Evolutionary conservation across 2,888 invertebrate genomes (phyloP).

Genomic region (Hymenopus coronatus): DNA sequence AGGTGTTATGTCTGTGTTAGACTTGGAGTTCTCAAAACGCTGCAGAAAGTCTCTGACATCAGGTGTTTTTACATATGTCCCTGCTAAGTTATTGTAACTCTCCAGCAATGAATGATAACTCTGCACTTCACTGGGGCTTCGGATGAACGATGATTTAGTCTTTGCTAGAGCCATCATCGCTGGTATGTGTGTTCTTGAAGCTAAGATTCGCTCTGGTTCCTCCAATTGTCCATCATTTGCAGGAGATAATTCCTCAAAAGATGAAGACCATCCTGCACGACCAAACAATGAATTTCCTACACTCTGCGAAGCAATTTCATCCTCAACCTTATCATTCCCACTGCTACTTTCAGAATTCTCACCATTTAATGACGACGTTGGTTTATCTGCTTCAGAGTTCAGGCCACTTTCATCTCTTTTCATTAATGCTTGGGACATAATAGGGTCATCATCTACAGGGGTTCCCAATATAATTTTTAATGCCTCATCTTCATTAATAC

Average conservation of each 20-base stretch:
- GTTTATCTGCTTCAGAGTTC: constrained; percentile 14
- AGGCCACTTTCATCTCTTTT: constrained; percentile 11
- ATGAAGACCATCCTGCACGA: constrained; percentile 64
- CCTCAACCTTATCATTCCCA: constrained; percentile 7
- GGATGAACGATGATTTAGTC: constrained; percentile 19
- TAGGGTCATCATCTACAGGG: constrained; percentile 44
- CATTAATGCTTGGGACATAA: neutral
- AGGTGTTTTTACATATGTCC: constrained; percentile 49
- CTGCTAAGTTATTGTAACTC: constrained; percentile 54
- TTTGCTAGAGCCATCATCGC: neutral
- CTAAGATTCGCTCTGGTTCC: constrained; percentile 38
- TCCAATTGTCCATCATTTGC: constrained; percentile 34
- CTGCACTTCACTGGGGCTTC: constrained; percentile 46
- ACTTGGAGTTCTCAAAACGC: constrained; percentile 41
- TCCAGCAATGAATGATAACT: constrained; percentile 60
- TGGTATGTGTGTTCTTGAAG: neutral
- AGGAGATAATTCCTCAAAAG: constrained; percentile 51
- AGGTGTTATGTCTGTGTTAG: constrained; percentile 9
- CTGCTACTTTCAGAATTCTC: constrained; percentile 35
- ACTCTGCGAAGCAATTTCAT: constrained; percentile 37
- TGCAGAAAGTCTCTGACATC: constrained; percentile 64
- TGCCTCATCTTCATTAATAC: constrained; percentile 68
- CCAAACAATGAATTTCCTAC: constrained; percentile 66
- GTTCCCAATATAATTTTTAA: constrained; percentile 62
- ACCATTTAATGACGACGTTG: neutral